Evolutionary conservation across 2,888 invertebrate genomes (phyloP).

Genomic region (Aleiodes leptofemur): DNA sequence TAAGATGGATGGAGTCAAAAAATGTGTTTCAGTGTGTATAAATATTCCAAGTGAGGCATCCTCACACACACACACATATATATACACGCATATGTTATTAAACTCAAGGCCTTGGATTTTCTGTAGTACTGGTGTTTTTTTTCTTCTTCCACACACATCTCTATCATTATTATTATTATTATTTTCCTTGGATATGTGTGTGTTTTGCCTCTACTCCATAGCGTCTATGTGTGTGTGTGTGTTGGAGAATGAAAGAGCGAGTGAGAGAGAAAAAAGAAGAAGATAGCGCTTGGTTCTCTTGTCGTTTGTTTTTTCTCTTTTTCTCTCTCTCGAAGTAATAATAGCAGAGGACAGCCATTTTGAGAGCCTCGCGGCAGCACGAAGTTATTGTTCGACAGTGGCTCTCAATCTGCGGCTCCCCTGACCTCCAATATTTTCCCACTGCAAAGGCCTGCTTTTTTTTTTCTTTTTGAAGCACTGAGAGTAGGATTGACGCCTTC

Average conservation of each 20-base stretch:
- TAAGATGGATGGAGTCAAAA: no score
- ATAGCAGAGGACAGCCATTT: constrained; percentile 75
- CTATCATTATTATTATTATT: constrained; percentile 46
- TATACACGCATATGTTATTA: constrained; percentile 12
- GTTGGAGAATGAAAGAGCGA: constrained; percentile 26
- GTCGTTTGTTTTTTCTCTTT: constrained; percentile 63
- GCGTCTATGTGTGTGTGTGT: constrained; percentile 42
- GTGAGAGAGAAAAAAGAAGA: constrained; percentile 19
- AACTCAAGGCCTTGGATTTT: constrained; percentile 56
- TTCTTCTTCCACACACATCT: background rate
- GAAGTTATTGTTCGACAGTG: constrained; percentile 74
- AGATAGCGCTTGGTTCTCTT: constrained; percentile 59
- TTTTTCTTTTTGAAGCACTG: background rate
- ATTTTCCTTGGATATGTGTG: constrained; percentile 42
- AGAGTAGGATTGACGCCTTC: background rate
- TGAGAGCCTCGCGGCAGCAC: constrained; percentile 73
- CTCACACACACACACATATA: constrained; percentile 46
- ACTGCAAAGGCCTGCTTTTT: no score
- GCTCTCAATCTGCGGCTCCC: constrained; percentile 56
- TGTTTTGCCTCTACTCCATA: constrained; percentile 54
- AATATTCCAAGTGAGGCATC: constrained; percentile 16
- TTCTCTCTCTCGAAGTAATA: constrained; percentile 70
- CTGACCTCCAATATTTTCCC: background rate
- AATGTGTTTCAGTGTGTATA: no score
- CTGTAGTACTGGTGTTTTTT: constrained; percentile 47